Evolutionary conservation across 2,113 vertebrate species (phyloP).

Genomic region (Charina bottae): DNA sequence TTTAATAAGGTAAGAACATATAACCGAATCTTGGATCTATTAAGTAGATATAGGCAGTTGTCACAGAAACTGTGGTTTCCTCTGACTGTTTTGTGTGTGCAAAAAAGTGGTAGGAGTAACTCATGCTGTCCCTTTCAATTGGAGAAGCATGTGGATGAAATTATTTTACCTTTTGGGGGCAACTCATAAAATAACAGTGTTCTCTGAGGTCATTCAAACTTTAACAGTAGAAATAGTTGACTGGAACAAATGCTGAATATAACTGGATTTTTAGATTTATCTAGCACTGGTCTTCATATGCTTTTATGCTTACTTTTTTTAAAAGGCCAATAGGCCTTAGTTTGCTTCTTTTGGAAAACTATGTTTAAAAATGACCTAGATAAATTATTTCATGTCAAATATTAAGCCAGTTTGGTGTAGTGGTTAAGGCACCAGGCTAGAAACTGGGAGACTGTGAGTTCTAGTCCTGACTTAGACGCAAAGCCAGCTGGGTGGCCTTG

Average conservation of each 20-base stretch:
- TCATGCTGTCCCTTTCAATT: not conserved
- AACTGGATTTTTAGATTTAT: not conserved
- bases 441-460: too few relatives aligned
- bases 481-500: too few relatives aligned
- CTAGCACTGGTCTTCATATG: not conserved
- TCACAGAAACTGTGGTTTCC: not conserved
- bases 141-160: not conserved
- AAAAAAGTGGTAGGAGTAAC: not conserved
- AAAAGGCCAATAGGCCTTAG: not conserved
- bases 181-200: not conserved
- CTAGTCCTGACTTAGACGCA: too few relatives aligned
- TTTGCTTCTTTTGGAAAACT: not conserved
- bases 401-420: not conserved
- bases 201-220: not conserved
- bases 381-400: not conserved
- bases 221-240: not conserved
- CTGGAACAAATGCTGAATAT: not conserved
- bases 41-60: not conserved
- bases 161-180: not conserved
- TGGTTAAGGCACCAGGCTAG: too few relatives aligned
- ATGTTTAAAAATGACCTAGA: not conserved
- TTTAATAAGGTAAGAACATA: not conserved
- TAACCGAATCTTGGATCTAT: not conserved
- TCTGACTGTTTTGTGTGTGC: not conserved
- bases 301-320: not conserved